These are phyloP conservation scores for Drosophila lutescens DNA, from an alignment of 2,888 invertebrate species.

Conservation along the genomic window DNA sequence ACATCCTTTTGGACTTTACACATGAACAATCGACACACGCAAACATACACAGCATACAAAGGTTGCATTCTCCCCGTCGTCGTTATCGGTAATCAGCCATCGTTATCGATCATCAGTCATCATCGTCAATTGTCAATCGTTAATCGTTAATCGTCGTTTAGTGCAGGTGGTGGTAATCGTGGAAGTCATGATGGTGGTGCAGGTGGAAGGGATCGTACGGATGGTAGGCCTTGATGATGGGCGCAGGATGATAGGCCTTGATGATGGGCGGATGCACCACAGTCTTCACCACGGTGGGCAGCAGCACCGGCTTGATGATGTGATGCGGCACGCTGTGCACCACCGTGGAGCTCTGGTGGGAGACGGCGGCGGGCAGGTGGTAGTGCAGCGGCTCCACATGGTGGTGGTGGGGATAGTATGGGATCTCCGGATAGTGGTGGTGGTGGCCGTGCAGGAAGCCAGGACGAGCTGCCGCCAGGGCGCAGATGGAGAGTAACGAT, in stretches of 20 bases:
- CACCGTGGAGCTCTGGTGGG: conserved; percentile 83
- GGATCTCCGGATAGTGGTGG: conserved; percentile 73
- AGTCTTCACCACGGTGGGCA: conserved; percentile 81
- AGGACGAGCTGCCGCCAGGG: conserved; percentile 77
- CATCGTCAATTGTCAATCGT: neutral
- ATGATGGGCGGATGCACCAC: conserved; percentile 79
- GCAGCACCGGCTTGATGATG: conserved; percentile 81
- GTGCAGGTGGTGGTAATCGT: conserved; percentile 73
- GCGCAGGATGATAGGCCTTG: conserved; percentile 81
- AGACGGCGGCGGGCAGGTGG: conserved; percentile 81
- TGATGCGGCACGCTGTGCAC: conserved; percentile 82
- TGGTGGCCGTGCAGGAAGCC: conserved; percentile 81
- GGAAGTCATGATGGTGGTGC: conserved; percentile 72
- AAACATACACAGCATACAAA: conserved; percentile 44
- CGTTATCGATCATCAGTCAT: conserved; percentile 24
- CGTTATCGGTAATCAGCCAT: conserved; percentile 16
- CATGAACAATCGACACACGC: conserved; percentile 43
- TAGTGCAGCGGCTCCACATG: conserved; percentile 78
- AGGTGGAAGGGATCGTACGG: conserved; percentile 75
- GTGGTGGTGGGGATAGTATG: conserved; percentile 52
- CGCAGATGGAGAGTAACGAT: conserved; percentile 57
- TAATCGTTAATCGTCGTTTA: conserved; percentile 31
- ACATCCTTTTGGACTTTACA: conserved; percentile 18
- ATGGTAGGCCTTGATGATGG: conserved; percentile 80
- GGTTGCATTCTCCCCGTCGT: conserved; percentile 8